Conservation (phyloP, 2,113 vertebrate species). For the Oenanthe oenanthe region DNA sequence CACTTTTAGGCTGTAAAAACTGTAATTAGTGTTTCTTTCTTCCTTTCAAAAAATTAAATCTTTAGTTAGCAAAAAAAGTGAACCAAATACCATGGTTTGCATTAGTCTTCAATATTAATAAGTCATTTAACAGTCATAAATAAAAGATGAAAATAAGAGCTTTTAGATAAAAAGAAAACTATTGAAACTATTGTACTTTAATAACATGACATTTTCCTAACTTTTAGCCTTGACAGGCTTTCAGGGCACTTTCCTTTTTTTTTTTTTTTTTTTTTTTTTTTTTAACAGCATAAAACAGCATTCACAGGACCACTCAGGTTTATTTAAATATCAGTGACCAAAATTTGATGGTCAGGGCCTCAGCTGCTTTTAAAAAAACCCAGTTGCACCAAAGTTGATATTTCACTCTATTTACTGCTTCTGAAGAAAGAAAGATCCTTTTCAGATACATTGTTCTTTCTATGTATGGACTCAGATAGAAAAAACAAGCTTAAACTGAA, state of each 20-base stretch:
- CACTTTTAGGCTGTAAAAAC: not conserved
- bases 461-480: not conserved
- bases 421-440: not conserved
- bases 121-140: slow-evolving; percentile 28
- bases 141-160: slow-evolving; percentile 34
- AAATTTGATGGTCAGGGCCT: not conserved
- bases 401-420: not conserved
- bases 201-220: not conserved
- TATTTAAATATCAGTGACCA: not conserved
- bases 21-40: not conserved
- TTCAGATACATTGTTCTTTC: not conserved
- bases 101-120: slow-evolving; percentile 8
- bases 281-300: not conserved
- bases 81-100: not conserved
- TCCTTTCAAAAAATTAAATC: not conserved
- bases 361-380: not conserved
- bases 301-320: not conserved
- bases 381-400: not conserved
- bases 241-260: not conserved
- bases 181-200: not conserved
- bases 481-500: not conserved
- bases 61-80: slow-evolving; percentile 5
- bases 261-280: not conserved
- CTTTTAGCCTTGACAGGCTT: slow-evolving; percentile 4
- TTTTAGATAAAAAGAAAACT: not conserved